phyloP scores from a whole-genome alignment of 2,113 vertebrate genomes.

The Grus americana region DNA sequence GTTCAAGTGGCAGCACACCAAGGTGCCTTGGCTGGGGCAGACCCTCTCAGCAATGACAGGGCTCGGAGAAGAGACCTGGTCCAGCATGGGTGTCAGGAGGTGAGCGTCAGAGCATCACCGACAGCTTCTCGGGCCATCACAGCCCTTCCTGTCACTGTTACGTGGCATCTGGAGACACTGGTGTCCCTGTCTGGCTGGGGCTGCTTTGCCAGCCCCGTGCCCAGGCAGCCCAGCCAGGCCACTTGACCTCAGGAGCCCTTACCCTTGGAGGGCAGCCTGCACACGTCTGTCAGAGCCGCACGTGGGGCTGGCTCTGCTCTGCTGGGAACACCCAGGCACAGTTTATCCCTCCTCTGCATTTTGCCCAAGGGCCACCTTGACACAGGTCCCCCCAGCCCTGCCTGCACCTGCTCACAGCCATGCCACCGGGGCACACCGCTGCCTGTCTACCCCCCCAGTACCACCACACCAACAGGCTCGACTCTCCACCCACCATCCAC shows the following conservation, averaged over 20 bases:
- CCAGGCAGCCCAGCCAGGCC: background rate
- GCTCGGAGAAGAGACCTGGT: background rate
- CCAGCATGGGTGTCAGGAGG: background rate
- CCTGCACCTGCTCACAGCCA: background rate
- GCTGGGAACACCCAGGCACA: accelerated
- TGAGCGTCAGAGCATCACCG: background rate
- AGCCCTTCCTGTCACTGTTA: background rate
- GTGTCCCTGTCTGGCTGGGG: background rate
- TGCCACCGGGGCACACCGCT: accelerated
- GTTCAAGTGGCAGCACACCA: background rate
- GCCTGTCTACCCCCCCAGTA: background rate
- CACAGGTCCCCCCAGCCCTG: background rate
- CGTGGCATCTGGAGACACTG: accelerated
- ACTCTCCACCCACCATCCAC: background rate
- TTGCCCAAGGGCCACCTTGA: background rate
- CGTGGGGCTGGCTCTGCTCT: background rate
- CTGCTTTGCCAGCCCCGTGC: background rate
- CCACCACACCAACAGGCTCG: accelerated
- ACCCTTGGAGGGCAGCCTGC: background rate
- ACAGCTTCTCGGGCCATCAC: background rate
- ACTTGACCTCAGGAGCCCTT: conserved; percentile 4
- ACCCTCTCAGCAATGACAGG: background rate
- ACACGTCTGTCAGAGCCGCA: too few species aligned
- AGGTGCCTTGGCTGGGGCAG: background rate
- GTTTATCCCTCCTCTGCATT: background rate